Evolutionary conservation across 2,113 vertebrate species (phyloP).

Genomic region (Dipodomys spectabilis): DNA sequence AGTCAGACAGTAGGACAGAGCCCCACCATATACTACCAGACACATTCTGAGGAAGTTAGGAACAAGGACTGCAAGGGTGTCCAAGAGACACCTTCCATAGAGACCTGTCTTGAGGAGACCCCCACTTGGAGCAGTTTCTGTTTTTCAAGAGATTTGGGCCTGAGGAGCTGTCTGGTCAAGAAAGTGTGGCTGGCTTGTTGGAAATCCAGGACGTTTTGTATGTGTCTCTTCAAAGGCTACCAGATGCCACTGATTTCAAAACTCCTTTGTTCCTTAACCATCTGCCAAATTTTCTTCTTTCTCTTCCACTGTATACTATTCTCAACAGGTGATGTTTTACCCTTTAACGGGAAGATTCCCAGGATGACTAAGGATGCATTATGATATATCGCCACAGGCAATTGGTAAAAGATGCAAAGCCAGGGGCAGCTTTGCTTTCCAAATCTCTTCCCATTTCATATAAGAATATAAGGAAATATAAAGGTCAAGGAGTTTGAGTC

Average conservation of each 20-base stretch:
- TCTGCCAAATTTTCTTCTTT: conserved; percentile 29
- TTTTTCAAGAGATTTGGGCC: too few species aligned
- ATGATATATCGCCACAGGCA: background rate
- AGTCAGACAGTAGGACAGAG: too few species aligned
- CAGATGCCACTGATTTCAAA: conserved; percentile 10
- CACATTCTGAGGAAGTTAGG: too few species aligned
- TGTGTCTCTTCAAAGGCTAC: conserved; percentile 58
- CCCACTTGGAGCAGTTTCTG: too few species aligned
- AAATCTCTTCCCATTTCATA: too few species aligned
- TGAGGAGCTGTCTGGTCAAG: conserved; percentile 75
- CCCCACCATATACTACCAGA: too few species aligned
- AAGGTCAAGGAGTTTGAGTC: background rate
- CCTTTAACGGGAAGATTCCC: background rate
- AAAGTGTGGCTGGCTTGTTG: conserved; percentile 69
- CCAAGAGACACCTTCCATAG: too few species aligned
- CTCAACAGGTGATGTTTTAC: background rate
- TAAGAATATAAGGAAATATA: background rate
- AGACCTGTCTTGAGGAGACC: too few species aligned
- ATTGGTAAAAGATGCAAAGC: fast-evolving
- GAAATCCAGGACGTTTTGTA: background rate
- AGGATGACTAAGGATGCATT: background rate
- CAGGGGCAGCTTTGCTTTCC: background rate
- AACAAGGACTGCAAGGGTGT: too few species aligned
- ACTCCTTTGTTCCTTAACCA: conserved; percentile 45
- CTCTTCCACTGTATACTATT: conserved; percentile 20